Base-by-base conservation (phyloP, 2,113 vertebrate species). In the Galemys pyrenaicus region DNA sequence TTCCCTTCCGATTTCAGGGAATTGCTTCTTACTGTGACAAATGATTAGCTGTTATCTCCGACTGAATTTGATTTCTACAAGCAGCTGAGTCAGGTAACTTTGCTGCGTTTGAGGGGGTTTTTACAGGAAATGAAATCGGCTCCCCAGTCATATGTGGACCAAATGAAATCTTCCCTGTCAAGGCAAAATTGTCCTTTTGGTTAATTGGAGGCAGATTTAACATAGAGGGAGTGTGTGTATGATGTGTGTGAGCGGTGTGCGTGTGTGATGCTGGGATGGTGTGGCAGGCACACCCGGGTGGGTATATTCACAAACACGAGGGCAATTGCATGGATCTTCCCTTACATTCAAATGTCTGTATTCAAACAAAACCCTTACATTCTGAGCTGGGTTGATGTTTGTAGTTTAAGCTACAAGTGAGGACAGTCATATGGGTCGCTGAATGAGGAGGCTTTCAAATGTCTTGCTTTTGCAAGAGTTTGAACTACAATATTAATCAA, bases 11-110 rank as follows among this genome's bases (percentile, higher is more conserved):
- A 99, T 99, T 99, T 99, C 98, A 98, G 99, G 99, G 99, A 99
- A 99, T 99, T 99, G 99, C 99, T 99, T 99, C 99, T 99, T 98
- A 98, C 98, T 98, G 98, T 99, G 99, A 99, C 99, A 99, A 99
- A 99, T 99, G 99, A 99, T 99, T 99, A 99, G 98, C 99, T 98
- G 98, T 99, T 99, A 99, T 99, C 99, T 99, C 97, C 20, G 98
- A 98, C 98, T 97, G 98, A 99, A 99, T 99, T 99, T 99, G 98
- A 99, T 99, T 99, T 99, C 98, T 98, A 96, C 98, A 98, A 99
- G 98, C 98, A 98, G 99, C 99, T 99, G 99, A 99, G 98, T 99
- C 99, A 99, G 99, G 99, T 99, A 99, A 99, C 98, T 98, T 98
- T 97, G 96, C 97, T 98, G 98, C 87, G 87, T 98, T 98, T 97